phyloP scores from a whole-genome alignment of 2,797 vertebrate genomes.

The Hemitrygon akajei region DNA sequence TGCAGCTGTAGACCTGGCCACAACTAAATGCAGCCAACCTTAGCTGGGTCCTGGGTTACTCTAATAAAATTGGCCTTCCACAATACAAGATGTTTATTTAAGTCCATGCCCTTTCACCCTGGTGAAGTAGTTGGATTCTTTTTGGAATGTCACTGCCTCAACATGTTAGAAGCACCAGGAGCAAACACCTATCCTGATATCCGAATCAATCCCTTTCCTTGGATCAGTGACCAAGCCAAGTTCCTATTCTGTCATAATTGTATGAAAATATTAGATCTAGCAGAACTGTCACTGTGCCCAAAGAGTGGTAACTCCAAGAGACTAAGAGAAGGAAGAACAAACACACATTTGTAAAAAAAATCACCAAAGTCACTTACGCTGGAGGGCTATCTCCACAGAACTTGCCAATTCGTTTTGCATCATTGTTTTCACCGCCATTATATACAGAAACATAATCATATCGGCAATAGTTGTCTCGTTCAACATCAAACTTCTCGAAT shows the following conservation, averaged over 20 bases:
- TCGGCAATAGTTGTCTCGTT: slow-evolving; percentile 93
- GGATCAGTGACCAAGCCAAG: not conserved
- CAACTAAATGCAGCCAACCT: too few species aligned
- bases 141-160: not conserved
- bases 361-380: slow-evolving; percentile 65
- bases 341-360: not conserved
- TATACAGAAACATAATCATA: slow-evolving; percentile 92
- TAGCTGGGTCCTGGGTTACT: too few species aligned
- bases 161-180: too few species aligned
- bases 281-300: not conserved
- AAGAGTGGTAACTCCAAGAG: not conserved
- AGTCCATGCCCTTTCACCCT: too few species aligned
- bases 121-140: too few species aligned
- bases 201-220: not conserved
- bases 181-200: not conserved
- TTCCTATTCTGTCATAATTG: not conserved
- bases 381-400: slow-evolving; percentile 95
- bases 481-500: slow-evolving; percentile 98
- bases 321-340: not conserved
- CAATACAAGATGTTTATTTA: too few species aligned
- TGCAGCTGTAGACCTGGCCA: too few species aligned
- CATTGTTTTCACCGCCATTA: slow-evolving; percentile 85
- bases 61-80: too few species aligned
- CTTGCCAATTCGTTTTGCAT: slow-evolving; percentile 88
- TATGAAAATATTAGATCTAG: not conserved